These are phyloP conservation scores for Pseudolaguvia tuberculata DNA, from an alignment of 2,113 vertebrate genomes.

Conservation along the genomic window DNA sequence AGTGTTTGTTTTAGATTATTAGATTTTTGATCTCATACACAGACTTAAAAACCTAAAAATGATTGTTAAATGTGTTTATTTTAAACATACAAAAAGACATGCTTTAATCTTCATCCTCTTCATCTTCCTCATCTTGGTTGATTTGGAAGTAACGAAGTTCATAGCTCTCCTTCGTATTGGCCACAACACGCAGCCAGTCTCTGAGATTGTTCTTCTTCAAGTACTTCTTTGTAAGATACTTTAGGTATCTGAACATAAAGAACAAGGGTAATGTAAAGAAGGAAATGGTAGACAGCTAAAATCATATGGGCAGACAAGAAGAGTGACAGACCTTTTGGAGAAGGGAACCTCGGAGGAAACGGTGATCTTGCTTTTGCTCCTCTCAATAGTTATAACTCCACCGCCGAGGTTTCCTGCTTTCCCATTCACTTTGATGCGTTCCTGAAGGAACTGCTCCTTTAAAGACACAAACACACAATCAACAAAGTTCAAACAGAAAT, in stretches of 20 bases:
- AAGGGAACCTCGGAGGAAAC: constrained; percentile 84
- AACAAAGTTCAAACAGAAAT: too few relatives aligned
- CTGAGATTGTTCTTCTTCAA: constrained; percentile 82
- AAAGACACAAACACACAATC: neutral
- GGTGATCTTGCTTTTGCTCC: constrained; percentile 85
- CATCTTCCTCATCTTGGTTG: constrained; percentile 81
- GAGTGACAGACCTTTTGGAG: constrained; percentile 74
- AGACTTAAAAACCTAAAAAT: neutral
- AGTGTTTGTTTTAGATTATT: too few relatives aligned
- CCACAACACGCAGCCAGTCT: constrained; percentile 80
- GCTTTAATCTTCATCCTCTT: constrained; percentile 81
- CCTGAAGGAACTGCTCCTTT: constrained; percentile 87
- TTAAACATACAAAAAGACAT: constrained; percentile 51
- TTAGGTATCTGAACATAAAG: constrained; percentile 72
- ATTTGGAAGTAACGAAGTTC: constrained; percentile 84
- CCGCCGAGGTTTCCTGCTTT: constrained; percentile 82
- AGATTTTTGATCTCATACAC: too few relatives aligned
- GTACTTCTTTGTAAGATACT: constrained; percentile 86
- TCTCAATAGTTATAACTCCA: constrained; percentile 77
- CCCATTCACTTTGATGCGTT: constrained; percentile 84
- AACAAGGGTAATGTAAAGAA: neutral
- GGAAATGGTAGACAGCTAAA: neutral
- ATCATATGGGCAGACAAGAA: neutral
- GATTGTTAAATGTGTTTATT: constrained; percentile 48
- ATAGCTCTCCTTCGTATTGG: constrained; percentile 81